Evolutionary conservation across 1,140 invertebrate species (phyloP), one percentile per base, ranked within the genome.

Genomic region (Oscheius sp.): DNA sequence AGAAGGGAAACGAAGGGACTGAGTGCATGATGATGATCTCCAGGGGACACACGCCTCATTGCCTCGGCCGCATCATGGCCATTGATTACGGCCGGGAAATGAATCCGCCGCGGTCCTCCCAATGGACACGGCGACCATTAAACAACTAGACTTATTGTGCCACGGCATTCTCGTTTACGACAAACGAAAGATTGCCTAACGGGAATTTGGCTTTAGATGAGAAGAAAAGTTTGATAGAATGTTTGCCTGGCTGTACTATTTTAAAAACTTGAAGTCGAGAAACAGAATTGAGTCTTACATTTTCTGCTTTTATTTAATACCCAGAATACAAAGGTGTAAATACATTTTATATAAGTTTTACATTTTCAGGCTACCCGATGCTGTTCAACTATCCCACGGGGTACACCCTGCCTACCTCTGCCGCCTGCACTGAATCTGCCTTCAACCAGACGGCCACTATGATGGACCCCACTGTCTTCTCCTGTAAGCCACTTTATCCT

Each of bases 61-160:
- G 49, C 49, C 49, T 55, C 49, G 49, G 7, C 7, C 38, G 7
- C 49, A 55, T 55, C 49, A 55, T 55, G 49, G 49, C 49, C 49
- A 55, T 55, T 55, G 49, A 55, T 55, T 55, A 55, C 49, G 49
- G 49, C 49, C 49, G 49, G 49, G 49, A 55, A 55, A 55, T 55
- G 49, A 55, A 55, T 55, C 49, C 49, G 49, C 15, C 49, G 49
- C 49, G 49, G n/a, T 55, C 23, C 15, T 15, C 7, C 49, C 49
- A 55, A 55, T 55, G 23, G 49, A 26, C 49, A 15, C 7, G 49
- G n/a, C n/a, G n/a, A 55, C 49, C 15, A 55, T 55, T 55, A 55
- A 55, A 55, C 49, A 55, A 55, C 49, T 55, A 55, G 49, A 55
- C 49, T 55, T 55, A 55, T 55, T 15, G 23, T 4, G 7, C 49